Conservation (phyloP, 2,888 invertebrate genomes). For the Agrochola lota region DNA sequence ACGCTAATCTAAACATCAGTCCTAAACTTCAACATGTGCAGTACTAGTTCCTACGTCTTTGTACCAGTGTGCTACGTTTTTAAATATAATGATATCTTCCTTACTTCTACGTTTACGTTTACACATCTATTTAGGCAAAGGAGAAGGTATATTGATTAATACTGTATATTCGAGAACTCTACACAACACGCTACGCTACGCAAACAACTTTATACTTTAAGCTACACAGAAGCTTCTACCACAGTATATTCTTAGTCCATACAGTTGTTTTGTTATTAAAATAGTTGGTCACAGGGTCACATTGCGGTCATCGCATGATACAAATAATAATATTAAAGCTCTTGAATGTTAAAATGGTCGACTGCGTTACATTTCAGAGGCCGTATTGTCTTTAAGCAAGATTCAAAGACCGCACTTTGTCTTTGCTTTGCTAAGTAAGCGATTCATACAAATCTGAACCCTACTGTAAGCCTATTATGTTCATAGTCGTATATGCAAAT, state of each 20-base stretch:
- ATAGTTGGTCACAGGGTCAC: not conserved
- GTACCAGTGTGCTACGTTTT: constrained; percentile 60
- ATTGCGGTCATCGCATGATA: not conserved
- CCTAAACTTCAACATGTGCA: constrained; percentile 47
- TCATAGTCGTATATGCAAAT: not conserved
- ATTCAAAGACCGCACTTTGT: not conserved
- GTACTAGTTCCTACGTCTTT: constrained; percentile 49
- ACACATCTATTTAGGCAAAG: constrained; percentile 68
- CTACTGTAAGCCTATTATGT: not conserved
- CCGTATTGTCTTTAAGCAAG: not conserved
- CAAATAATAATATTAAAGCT: constrained; percentile 33
- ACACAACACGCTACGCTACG: constrained; percentile 69
- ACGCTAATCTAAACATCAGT: constrained; percentile 17
- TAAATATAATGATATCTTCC: constrained; percentile 64
- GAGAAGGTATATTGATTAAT: constrained; percentile 81
- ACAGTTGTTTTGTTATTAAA: constrained; percentile 12
- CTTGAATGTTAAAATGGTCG: not conserved
- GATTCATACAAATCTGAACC: not conserved
- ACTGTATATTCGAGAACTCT: constrained; percentile 80
- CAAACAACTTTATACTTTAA: constrained; percentile 77
- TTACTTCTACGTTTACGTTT: constrained; percentile 59
- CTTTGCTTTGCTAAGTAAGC: not conserved
- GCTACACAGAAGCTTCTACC: constrained; percentile 84
- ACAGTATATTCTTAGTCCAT: constrained; percentile 39
- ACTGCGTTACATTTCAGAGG: not conserved